Conservation (phyloP, 2,113 vertebrate species). For the Forbesichthys papilliferus region DNA sequence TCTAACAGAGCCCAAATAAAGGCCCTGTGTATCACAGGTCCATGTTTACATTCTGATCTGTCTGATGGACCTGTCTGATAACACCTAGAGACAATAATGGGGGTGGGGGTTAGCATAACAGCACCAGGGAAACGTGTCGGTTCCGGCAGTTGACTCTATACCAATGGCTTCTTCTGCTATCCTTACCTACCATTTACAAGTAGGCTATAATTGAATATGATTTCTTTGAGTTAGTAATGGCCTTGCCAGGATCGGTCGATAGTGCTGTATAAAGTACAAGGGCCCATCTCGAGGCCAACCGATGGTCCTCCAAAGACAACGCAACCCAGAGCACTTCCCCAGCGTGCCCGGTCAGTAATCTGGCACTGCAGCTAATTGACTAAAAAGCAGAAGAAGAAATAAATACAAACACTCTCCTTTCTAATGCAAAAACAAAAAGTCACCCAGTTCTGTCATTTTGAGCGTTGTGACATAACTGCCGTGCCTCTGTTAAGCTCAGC, state of each 20-base stretch:
- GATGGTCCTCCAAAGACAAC: too few species aligned
- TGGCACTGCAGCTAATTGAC: neutral
- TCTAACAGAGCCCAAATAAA: constrained; percentile 25
- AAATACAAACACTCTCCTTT: too few species aligned
- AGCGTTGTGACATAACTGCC: constrained; percentile 28
- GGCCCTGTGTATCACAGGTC: constrained; percentile 10
- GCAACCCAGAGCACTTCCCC: too few species aligned
- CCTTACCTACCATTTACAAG: too few species aligned
- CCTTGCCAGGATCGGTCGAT: too few species aligned
- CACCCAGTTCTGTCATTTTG: constrained; percentile 24
- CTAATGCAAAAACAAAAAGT: constrained; percentile 1
- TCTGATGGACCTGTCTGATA: constrained; percentile 59
- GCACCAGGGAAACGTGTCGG: constrained; percentile 15
- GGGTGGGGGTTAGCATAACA: constrained; percentile 49
- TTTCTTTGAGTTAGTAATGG: too few species aligned
- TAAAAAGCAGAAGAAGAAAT: constrained; percentile 10
- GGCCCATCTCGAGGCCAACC: too few species aligned
- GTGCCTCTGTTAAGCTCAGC: constrained; percentile 19
- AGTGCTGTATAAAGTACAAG: too few species aligned
- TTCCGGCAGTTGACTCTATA: constrained; percentile 6
- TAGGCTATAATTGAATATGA: too few species aligned
- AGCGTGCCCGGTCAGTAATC: too few species aligned
- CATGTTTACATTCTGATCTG: constrained; percentile 65
- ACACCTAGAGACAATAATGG: constrained; percentile 36
- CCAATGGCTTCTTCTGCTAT: too few species aligned